These are phyloP conservation scores for Coreoperca whiteheadi DNA, from an alignment of 2,113 vertebrate species.

Conservation along the genomic window DNA sequence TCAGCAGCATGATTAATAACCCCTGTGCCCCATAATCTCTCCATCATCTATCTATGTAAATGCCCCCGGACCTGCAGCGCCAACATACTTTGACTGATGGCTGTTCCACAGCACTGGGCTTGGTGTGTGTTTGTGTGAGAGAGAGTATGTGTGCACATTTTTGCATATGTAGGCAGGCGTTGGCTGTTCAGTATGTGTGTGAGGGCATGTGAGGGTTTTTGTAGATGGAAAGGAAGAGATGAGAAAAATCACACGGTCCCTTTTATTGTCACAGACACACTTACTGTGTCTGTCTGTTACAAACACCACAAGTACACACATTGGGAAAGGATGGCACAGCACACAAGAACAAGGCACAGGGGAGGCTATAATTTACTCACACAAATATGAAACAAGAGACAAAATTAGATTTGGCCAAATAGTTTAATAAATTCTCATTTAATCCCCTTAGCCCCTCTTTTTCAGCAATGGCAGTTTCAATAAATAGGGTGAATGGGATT, in stretches of 20 bases:
- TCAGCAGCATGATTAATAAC: slow-evolving; percentile 81
- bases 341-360: slow-evolving; percentile 20
- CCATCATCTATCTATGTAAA: slow-evolving; percentile 86
- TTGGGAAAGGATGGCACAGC: not conserved
- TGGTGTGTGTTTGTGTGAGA: slow-evolving; percentile 34
- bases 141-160: slow-evolving; percentile 14
- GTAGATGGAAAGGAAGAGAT: slow-evolving; percentile 34
- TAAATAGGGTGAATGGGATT: slow-evolving; percentile 47
- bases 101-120: slow-evolving; percentile 72
- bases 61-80: slow-evolving; percentile 77
- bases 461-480: slow-evolving; percentile 22
- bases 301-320: not conserved
- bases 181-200: slow-evolving; percentile 18
- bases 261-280: slow-evolving; percentile 6
- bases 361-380: slow-evolving; percentile 28
- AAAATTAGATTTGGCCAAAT: slow-evolving; percentile 47
- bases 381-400: slow-evolving; percentile 35
- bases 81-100: slow-evolving; percentile 82
- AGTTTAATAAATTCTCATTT: slow-evolving; percentile 44
- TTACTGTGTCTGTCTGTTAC: slow-evolving; percentile 17
- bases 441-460: slow-evolving; percentile 9
- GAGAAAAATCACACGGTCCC: slow-evolving; percentile 43
- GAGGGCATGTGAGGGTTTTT: slow-evolving; percentile 35
- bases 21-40: slow-evolving; percentile 82
- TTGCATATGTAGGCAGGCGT: slow-evolving; percentile 29